Base-by-base conservation (phyloP, 1,140 invertebrate genomes). In the Bombus difficillimus region DNA sequence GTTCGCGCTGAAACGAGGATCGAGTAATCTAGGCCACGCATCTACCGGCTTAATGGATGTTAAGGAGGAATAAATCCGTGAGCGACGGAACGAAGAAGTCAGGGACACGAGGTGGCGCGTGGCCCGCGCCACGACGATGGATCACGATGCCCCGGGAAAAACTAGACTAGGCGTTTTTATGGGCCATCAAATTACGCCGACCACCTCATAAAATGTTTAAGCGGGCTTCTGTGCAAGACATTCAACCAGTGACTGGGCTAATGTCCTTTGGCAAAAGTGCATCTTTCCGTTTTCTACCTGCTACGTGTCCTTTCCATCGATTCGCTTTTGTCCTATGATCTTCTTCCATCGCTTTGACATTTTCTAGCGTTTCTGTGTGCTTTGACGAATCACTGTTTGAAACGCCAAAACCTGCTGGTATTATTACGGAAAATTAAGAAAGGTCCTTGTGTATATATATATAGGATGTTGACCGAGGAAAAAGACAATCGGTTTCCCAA, bases 151-250 rank as follows among this genome's bases (percentile, higher is more conserved):
- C 91, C 88, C 91, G 88, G 92, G 94, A 94, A 95, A 95, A 95
- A 95, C 95, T 95, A 93, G 93, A 92, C 93, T 93, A 94, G 93
- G 93, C 94, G 87, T 94, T 95, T 94, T 95, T 95, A 95, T 95
- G 94, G 94, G 93, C 94, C 94, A 95, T 95, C 94, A 95, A 95
- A 95, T 95, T 95, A 95, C 94, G 93, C 90, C 93, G 93, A 94
- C 94, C 94, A 95, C 93, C 95, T 94, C 94, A 95, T 95, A 95
- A 95, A 95, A 95, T 94, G 92, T 92, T 94, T 93, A 94, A 94
- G 92, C 92, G 93, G 90, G 92, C 94, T 94, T 93, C 94, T 92
- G 94, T 93, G 93, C 92, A 94, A 94, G 92, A 92, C 91, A 90
- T 92, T 88, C 90, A 86, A 93, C 89, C 86, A 74, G 74, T 85